Conservation (phyloP, 2,888 invertebrate genomes). For the Troglohyphantes excavatus region DNA sequence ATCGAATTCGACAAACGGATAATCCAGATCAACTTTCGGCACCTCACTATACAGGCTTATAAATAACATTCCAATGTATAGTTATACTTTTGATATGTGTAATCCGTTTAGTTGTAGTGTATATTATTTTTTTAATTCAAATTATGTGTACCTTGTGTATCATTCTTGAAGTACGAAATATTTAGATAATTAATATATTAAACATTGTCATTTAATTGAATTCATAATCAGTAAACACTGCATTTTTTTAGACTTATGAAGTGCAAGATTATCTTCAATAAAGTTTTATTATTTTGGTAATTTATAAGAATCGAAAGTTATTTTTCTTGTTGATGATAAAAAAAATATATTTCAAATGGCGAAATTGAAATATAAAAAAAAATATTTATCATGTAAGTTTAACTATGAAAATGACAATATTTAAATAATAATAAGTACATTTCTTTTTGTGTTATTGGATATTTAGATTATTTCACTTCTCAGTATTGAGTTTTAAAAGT, state of each 20-base stretch:
- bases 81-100: not conserved
- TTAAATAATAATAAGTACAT: not conserved
- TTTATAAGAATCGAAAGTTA: too few species aligned
- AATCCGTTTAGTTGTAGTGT: not conserved
- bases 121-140: conserved; percentile 10
- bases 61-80: conserved; percentile 59
- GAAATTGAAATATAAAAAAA: too few species aligned
- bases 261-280: too few species aligned
- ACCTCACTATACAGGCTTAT: conserved; percentile 73
- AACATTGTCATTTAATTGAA: too few species aligned
- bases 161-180: not conserved
- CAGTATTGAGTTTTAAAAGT: not conserved
- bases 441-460: not conserved
- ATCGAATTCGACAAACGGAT: conserved; percentile 60
- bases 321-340: too few species aligned
- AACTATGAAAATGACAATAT: too few species aligned
- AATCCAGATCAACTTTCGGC: conserved; percentile 46
- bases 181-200: too few species aligned
- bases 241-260: too few species aligned
- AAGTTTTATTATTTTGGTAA: too few species aligned
- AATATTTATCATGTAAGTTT: too few species aligned
- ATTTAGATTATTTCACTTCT: not conserved
- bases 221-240: too few species aligned
- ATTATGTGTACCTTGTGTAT: not conserved
- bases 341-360: too few species aligned